Conservation (phyloP, 2,797 vertebrate genomes). For the Pseudomugil tenellus region DNA sequence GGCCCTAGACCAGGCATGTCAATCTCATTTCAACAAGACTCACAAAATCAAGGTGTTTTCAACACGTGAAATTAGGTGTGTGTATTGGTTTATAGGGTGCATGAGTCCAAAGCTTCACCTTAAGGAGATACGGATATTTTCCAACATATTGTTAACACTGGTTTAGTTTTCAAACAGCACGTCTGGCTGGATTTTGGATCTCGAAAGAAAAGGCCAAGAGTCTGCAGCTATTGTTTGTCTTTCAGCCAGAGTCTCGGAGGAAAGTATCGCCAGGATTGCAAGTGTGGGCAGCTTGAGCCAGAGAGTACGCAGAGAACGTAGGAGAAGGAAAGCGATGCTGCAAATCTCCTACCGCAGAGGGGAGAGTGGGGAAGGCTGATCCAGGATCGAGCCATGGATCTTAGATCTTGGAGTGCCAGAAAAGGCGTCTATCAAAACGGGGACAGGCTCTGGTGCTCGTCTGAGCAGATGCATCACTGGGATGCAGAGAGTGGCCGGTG, state of each 20-base stretch:
- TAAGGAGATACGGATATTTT: conserved; percentile 71
- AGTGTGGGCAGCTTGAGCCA: conserved; percentile 53
- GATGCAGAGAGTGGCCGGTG: conserved; percentile 36
- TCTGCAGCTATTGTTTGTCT: conserved; percentile 63
- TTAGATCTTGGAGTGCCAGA: conserved; percentile 59
- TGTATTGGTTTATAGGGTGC: conserved; percentile 54
- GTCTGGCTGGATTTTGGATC: conserved; percentile 35
- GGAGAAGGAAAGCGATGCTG: conserved; percentile 32
- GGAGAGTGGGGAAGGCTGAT: conserved; percentile 57
- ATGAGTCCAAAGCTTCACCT: conserved; percentile 69
- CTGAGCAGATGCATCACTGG: conserved; percentile 48
- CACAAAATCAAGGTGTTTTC: conserved; percentile 77
- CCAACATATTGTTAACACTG: conserved; percentile 49
- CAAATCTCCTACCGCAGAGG: conserved; percentile 73
- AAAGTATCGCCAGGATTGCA: conserved; percentile 39
- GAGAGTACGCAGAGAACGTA: conserved; percentile 31
- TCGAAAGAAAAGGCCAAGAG: conserved; percentile 41
- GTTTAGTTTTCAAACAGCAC: conserved; percentile 47
- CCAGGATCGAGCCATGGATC: conserved; percentile 72
- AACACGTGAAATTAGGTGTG: conserved; percentile 59
- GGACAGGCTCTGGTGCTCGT: conserved; percentile 55
- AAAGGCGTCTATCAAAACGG: conserved; percentile 64
- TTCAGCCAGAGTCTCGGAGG: conserved; percentile 51
- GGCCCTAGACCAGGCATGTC: conserved; percentile 76
- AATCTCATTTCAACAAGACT: conserved; percentile 81